phyloP scores from a whole-genome alignment of 2,888 invertebrate species.

The Polyommatus iphigenia region DNA sequence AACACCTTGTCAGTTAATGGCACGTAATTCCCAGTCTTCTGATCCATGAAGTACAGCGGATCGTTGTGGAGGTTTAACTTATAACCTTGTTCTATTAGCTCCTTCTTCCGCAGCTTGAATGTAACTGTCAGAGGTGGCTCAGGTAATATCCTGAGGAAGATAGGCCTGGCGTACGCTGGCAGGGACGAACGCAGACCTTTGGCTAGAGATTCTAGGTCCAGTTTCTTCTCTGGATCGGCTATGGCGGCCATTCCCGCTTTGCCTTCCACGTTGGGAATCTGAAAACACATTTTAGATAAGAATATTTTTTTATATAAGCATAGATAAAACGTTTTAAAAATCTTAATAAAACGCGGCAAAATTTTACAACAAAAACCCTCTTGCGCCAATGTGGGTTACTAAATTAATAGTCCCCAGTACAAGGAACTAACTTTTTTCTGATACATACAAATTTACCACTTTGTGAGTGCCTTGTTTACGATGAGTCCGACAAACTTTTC shows the following conservation, averaged over 20 bases:
- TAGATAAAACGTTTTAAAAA: background rate
- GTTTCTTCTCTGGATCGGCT: conserved; percentile 84
- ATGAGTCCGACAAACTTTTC: too few species aligned
- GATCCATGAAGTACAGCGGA: conserved; percentile 83
- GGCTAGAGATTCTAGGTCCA: conserved; percentile 79
- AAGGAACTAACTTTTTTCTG: too few species aligned
- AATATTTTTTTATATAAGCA: background rate
- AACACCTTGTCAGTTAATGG: conserved; percentile 70
- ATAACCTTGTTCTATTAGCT: conserved; percentile 90
- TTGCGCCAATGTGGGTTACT: too few species aligned
- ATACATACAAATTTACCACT: too few species aligned
- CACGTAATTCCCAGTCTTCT: conserved; percentile 68
- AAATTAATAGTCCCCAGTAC: too few species aligned
- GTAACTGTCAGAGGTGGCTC: conserved; percentile 91
- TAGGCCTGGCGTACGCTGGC: conserved; percentile 91
- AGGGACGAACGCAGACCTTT: conserved; percentile 77
- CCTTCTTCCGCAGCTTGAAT: conserved; percentile 95
- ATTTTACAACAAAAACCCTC: too few species aligned
- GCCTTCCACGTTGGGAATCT: conserved; percentile 90
- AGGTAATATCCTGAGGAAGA: conserved; percentile 90
- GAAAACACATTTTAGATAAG: conserved; percentile 32
- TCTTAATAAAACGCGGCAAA: background rate
- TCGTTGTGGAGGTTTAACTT: conserved; percentile 83
- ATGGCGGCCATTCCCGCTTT: conserved; percentile 97
- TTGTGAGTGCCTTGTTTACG: too few species aligned